Evolutionary conservation across 2,113 vertebrate genomes (phyloP), one percentile per base, ranked within the genome.

Genomic region (Urocitellus parryii): DNA sequence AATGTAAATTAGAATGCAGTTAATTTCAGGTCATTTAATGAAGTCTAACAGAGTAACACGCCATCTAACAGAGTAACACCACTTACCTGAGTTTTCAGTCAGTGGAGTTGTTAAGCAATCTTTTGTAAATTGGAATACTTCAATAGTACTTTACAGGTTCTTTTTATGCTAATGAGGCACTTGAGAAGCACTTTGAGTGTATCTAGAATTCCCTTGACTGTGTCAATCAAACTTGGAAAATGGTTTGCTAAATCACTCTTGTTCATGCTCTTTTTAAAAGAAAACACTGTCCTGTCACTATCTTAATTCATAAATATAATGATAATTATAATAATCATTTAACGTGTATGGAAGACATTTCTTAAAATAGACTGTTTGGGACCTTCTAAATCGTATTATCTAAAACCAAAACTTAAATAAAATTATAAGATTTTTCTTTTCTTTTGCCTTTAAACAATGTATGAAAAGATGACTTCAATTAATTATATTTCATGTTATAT

Each of bases 161-260:
- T 95, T 61, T 96, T n/a, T 82, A 80, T 83, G 72, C 56, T 96
- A 95, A 86, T 8, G 17, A 94, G n/a, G 27, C 68, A 91, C 20
- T 88, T 97, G 56, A 91, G 51, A 97, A 42, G 13, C 56, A 92
- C 29, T 96, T 96, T 78, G 83, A 95, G 14, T 42, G 8, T 89
- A 74, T 68, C 12, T 96, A 89, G 93, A 96, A 88, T 94, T 97
- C 48, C 92, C 78, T 90, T 96, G 74, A 72, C 16, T 90, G 0
- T 76, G 94, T 97, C 94, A 97, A 0, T 91, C 78, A 92, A n/a
- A 82, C 63, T 76, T 34, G 0, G 76, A 96, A 98, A 96, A 91
- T 63, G 0, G 0, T 82, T 98, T 97, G 37, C n/a, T 63, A 91
- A 97, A 56, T 89, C 67, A 94, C 45, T 85, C 27, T 45, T 14